Conservation (phyloP, 2,113 vertebrate species). For the Ascaphus truei region DNA sequence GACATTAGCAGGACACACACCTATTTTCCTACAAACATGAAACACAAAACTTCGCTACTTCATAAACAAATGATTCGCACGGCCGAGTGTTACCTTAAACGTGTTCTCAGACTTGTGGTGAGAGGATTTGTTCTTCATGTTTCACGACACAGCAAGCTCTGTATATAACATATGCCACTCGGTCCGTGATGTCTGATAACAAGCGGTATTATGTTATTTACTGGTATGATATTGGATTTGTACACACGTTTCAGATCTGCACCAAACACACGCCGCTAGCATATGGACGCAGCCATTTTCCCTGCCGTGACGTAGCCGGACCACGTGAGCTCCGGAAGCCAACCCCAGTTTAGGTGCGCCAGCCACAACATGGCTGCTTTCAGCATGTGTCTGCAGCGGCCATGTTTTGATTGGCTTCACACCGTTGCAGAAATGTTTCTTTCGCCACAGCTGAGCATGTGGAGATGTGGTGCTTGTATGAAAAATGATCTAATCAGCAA, state of each 20-base stretch:
- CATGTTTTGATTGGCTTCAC: background rate
- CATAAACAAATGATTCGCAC: rapidly evolving
- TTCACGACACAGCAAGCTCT: background rate
- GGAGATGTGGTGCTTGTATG: too few relatives aligned
- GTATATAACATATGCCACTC: rapidly evolving
- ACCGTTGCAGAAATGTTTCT: too few relatives aligned
- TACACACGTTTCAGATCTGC: background rate
- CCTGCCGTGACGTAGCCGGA: background rate
- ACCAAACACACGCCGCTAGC: constrained; percentile 32
- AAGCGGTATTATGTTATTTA: background rate
- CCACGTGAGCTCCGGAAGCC: background rate
- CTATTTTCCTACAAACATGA: too few relatives aligned
- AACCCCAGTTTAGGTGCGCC: background rate
- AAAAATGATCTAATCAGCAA: too few relatives aligned
- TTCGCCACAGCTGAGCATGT: too few relatives aligned
- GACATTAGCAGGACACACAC: too few relatives aligned
- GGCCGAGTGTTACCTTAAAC: constrained; percentile 67
- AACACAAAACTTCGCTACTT: rapidly evolving
- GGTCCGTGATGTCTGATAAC: too few relatives aligned
- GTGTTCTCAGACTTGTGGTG: constrained; percentile 89
- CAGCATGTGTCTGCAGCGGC: background rate
- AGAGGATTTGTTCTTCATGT: constrained; percentile 77
- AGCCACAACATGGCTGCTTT: background rate
- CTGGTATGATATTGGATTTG: background rate
- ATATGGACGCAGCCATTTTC: constrained; percentile 60